Evolutionary conservation across 2,797 vertebrate genomes (phyloP), one percentile per base, ranked within the genome.

Genomic region (Cuniculus paca): DNA sequence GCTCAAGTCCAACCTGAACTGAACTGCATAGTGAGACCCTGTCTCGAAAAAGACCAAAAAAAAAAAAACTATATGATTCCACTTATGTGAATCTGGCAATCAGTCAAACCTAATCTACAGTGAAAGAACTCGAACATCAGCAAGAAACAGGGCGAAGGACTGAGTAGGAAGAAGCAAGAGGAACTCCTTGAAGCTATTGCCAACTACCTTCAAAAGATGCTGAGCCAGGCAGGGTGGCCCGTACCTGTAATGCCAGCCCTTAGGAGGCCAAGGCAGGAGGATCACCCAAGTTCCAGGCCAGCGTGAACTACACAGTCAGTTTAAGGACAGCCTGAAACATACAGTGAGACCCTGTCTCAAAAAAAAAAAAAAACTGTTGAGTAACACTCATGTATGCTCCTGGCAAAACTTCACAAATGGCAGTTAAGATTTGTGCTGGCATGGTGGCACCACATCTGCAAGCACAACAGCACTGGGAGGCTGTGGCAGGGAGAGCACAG

Each of bases 371-470:
- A 70, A 72, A 10, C 2, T 42, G 2, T 31, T 68, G n/a, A 5
- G 42, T 60, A 84, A 79, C 50, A 79, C 77, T 82, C 14, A 63
- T 42, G 54, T 28, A 80, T 19, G 50, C n/a, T 45, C 79, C 9
- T 70, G 20, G n/a, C 42, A 96, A 96, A 83, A 90, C 13, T 58
- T 42, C 24, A 80, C 9, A 93, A 79, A 79, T 58, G 14, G 34
- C n/a, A 60, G 45, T 78, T 10, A 85, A 77, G 85, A 86, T 63
- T 48, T 65, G 26, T 42, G 22, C 68, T 12, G 36, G 22, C 68
- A 72, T 26, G 68, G 22, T 26, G 36, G 19, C 20, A 36, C 7
- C 9, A 36, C 39, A 42, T 42, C 22, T 42, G 70, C 26, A 72
- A 72, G 24, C 70, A 72, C 39, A 72, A 72, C 39, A 72, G 39